Base-by-base conservation (phyloP, 1,140 invertebrate genomes). In the Planococcus citri region DNA sequence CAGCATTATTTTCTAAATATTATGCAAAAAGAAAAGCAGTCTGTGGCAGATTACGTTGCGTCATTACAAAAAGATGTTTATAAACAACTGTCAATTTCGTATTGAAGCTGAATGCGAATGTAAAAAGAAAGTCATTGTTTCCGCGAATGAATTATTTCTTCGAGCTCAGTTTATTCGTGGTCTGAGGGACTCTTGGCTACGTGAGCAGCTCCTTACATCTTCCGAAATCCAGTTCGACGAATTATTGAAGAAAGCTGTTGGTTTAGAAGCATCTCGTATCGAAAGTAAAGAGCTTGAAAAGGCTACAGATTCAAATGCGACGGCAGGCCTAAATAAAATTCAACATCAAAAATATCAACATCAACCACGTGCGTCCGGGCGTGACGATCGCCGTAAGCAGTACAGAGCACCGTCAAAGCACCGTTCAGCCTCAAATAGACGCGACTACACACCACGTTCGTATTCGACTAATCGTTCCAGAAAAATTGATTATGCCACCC, bases 121-220 rank as follows among this genome's bases (percentile, higher is more conserved):
- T 25, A 38, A 6, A 4, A 73, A 71, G 21, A 22, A 68, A 20
- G 73, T 72, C 27, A 71, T 70, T 6, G 20, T 14, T n/a, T 73
- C 74, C 25, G 71, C 74, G 20, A 64, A 73, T 12, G 73, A 76
- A 29, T 73, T 71, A 57, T 74, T 76, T 68, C 64, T 76, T 1
- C 71, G 73, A 69, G 73, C 74, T 8, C 74, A 77, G 68, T 77
- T 76, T 69, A 74, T 76, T 10, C 71, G 76, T 68, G 75, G 75
- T 51, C 68, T 76, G 0, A 71, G 21, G 68, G 74, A 75, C 67
- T 72, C 60, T 20, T 37, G 68, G 1, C 74, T 74, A 9, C 38
- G 73, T n/a, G 74, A 75, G 72, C 20, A 73, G 33, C 10, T 76
- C 4, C 41, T 75, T 22, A 72, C 74, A 71, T 33, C 51, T 17